Evolutionary conservation across 2,888 invertebrate species (phyloP).

Genomic region (Pterostichus niger): DNA sequence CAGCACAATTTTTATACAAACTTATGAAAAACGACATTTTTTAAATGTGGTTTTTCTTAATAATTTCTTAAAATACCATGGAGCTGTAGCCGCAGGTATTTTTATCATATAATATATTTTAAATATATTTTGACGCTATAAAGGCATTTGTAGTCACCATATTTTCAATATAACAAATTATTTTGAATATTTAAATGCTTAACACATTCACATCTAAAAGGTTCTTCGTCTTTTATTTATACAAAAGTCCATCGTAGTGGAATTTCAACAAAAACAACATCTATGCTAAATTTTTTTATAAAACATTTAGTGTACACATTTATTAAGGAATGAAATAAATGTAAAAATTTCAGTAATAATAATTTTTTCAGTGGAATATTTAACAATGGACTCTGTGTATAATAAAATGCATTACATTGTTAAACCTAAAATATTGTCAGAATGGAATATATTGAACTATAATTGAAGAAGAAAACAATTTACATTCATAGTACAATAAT

Average conservation of each 20-base stretch:
- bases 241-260: constrained; percentile 60
- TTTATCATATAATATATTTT: constrained; percentile 68
- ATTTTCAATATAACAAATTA: constrained; percentile 73
- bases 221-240: constrained; percentile 58
- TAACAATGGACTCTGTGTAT: constrained; percentile 65
- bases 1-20: constrained; percentile 67
- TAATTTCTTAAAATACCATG: constrained; percentile 68
- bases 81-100: constrained; percentile 59
- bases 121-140: constrained; percentile 76
- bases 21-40: constrained; percentile 69
- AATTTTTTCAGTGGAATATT: constrained; percentile 9
- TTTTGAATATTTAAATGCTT: constrained; percentile 61
- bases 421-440: constrained; percentile 77
- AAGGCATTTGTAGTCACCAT: constrained; percentile 78
- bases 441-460: constrained; percentile 75
- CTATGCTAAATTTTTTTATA: constrained; percentile 52
- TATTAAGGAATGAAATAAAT: constrained; percentile 1
- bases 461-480: constrained; percentile 59
- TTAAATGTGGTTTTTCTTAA: constrained; percentile 75
- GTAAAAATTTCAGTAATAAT: constrained; percentile 30
- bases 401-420: constrained; percentile 69
- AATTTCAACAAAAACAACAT: constrained; percentile 56
- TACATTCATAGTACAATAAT: constrained; percentile 57
- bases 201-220: constrained; percentile 64
- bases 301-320: constrained; percentile 8